Evolutionary conservation across 2,113 vertebrate genomes (phyloP).

Genomic region (Hypomesus transpacificus): DNA sequence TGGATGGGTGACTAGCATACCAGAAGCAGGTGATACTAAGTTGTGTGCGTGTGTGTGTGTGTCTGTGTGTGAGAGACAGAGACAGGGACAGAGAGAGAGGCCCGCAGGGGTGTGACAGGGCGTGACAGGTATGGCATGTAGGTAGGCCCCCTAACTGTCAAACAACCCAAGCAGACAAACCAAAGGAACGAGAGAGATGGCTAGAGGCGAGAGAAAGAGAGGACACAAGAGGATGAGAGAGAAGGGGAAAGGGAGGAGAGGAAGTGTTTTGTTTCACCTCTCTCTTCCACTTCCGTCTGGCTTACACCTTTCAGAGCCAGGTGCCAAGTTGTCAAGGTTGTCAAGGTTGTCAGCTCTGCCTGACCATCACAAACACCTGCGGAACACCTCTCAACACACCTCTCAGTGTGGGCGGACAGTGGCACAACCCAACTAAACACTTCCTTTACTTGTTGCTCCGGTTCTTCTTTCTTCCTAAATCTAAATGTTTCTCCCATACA

Average conservation of each 20-base stretch:
- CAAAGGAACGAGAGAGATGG: not conserved
- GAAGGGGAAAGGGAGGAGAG: no score
- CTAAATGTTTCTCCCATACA: no score
- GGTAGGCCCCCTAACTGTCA: slow-evolving; percentile 54
- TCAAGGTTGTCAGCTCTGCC: no score
- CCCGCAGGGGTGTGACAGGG: slow-evolving; percentile 46
- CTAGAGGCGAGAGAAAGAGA: slow-evolving; percentile 9
- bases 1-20: no score
- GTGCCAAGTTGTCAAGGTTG: not conserved
- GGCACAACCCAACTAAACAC: no score
- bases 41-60: slow-evolving; percentile 4
- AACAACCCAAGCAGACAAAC: slow-evolving; percentile 35
- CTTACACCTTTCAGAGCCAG: slow-evolving; percentile 9
- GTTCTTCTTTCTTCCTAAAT: no score
- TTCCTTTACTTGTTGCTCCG: no score
- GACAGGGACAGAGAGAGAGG: not conserved
- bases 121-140: slow-evolving; percentile 52
- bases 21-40: not conserved
- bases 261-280: not conserved
- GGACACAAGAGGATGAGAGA: no score
- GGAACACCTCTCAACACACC: no score
- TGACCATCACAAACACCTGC: no score
- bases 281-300: slow-evolving; percentile 4
- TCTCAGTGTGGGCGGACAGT: no score
- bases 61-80: slow-evolving; percentile 14